Base-by-base conservation (phyloP, 1,140 invertebrate genomes). In the Marisa cornuarietis region DNA sequence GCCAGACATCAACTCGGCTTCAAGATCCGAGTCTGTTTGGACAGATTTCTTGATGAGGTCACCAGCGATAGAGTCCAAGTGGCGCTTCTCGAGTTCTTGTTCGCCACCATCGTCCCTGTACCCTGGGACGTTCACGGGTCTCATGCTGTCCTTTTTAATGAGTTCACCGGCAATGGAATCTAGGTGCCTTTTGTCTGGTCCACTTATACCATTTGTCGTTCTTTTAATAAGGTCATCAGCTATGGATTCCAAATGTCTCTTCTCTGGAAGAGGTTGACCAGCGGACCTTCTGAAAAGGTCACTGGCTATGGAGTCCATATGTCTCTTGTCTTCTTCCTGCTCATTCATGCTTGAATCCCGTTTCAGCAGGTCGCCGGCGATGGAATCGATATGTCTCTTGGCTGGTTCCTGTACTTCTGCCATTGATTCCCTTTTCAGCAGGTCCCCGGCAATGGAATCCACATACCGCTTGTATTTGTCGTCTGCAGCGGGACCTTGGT, bases 161-260 rank as follows among this genome's bases (percentile, higher is more conserved):
- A 81, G 26, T 8, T 81, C 79, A 14, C 79, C 79, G 1, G 79
- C 68, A 52, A 80, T 76, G 16, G 79, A 80, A 58, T 80, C 79
- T 2, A 80, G 5, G 52, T 76, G 68, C 22, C 79, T 65, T 49
- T 80, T 80, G 51, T 80, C 71, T 79, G 22, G 65, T 52, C 3
- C 73, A 71, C 1, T 73, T 14, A 51, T 69, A 79, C 63, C 54
- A 7, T 51, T 79, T 79, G n/a, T 66, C 24, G 24, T 62, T 71
- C 54, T 66, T 42, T 80, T 80, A 20, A 80, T 20, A 4, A 80
- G 61, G 42, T 80, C 79, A 11, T 73, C 68, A 20, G 79, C 79
- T 13, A 80, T 80, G 22, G 79, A 80, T n/a, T 80, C 79, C 11
- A 80, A 16, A 73, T 76, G 71, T 4, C 74, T 63, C 52, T 80